Evolutionary conservation across 37 sponge, comb jelly and placozoan genomes (phyloP), one percentile per base, ranked within the genome.

Genomic region (Beroe forskalii): DNA sequence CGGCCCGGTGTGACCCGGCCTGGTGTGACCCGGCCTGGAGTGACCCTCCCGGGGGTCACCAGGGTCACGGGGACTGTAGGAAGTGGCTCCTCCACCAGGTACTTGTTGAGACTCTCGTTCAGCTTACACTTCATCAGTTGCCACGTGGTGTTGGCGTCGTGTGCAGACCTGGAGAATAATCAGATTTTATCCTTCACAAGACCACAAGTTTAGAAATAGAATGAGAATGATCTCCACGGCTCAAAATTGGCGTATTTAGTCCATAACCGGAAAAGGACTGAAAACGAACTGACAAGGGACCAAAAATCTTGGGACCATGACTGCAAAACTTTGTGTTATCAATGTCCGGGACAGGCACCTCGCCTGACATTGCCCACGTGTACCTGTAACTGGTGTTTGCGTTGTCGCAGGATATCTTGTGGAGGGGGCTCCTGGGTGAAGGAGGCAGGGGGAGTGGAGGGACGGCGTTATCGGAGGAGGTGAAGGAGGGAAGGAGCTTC

Each of bases 111-210:
- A 69, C 38, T 69, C 32, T 69, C 72, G 38, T 69, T 69, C 4
- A 69, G 72, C 32, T 35, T 69, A 33, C 33, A 69, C 38, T 69
- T 69, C 72, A 69, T 69, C 72, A 69, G 72, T 14, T 36, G 72
- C 72, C 72, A 69, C 38, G 72, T 35, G 2, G 72, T 32, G 72
- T 69, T 69, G 2, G 72, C 35, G 72, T 69, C 72, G 1, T 69
- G 72, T 2, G 72, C 32, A 12, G 72, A 27, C 38, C 72, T 69
- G 72, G 32, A n/a, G 55, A 17, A 48, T 48, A 48, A n/a, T n/a
- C n/a, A n/a, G n/a, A n/a, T n/a, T n/a, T n/a, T n/a, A n/a, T n/a
- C n/a, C n/a, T n/a, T n/a, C n/a, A n/a, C n/a, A n/a, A n/a, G n/a
- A n/a, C n/a, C n/a, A n/a, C n/a, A n/a, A n/a, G n/a, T n/a, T n/a